Percentiles rank a stretch among this genome's conserved stretches.
Conservation (phyloP, 2,797 vertebrate species). For the Bryconaethiops microstoma region DNA sequence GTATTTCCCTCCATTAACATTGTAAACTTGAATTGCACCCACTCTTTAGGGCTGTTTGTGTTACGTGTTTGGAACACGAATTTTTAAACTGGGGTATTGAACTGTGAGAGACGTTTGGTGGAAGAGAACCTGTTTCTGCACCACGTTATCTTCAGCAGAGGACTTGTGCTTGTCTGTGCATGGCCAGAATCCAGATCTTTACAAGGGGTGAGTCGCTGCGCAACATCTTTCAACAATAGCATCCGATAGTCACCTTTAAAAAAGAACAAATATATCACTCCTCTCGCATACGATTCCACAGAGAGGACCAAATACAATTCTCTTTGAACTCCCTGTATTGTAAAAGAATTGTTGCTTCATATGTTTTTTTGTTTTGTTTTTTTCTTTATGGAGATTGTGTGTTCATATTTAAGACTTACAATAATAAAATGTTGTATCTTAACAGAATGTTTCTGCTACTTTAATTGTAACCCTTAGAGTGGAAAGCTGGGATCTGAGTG, state of each 20-base stretch:
- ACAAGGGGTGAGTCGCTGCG: slow-evolving; percentile 17
- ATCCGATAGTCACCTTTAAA: background rate
- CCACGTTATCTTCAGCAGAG: slow-evolving; percentile 21
- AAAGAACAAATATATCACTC: slow-evolving; percentile 20
- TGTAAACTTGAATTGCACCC: slow-evolving; percentile 27
- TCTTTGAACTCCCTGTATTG: slow-evolving; percentile 72
- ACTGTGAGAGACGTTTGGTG: slow-evolving; percentile 11
- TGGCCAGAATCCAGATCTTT: slow-evolving; percentile 41
- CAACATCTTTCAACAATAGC: slow-evolving; percentile 25
- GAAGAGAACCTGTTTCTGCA: slow-evolving; percentile 22
- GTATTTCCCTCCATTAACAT: background rate
- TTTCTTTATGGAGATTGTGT: slow-evolving; percentile 79
- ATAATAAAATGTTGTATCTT: slow-evolving; percentile 83
- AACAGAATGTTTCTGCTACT: slow-evolving; percentile 42
- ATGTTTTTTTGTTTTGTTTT: slow-evolving; percentile 69
- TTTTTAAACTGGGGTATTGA: slow-evolving; percentile 38
- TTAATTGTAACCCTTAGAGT: slow-evolving; percentile 29
- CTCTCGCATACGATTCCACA: slow-evolving; percentile 38
- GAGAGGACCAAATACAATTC: slow-evolving; percentile 55
- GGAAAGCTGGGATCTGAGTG: slow-evolving; percentile 35
- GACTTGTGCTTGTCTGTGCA: slow-evolving; percentile 43
- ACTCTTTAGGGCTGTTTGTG: slow-evolving; percentile 22
- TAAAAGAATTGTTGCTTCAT: slow-evolving; percentile 76
- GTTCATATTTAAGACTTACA: slow-evolving; percentile 85
- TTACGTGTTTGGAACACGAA: slow-evolving; percentile 35